These are phyloP conservation scores for Botia almorhae DNA, from an alignment of 2,797 vertebrate genomes.

Conservation along the genomic window DNA sequence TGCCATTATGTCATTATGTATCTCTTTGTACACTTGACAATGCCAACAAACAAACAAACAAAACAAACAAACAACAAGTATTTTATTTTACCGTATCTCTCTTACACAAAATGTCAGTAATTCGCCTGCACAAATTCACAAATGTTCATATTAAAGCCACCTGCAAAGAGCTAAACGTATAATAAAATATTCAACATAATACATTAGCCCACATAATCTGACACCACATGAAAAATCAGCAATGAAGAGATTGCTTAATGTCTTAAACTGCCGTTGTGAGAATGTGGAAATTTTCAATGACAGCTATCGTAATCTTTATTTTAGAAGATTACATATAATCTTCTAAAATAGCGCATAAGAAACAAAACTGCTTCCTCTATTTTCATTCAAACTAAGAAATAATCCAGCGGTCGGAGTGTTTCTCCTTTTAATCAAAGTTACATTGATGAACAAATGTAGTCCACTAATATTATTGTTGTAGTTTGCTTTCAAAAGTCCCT, in stretches of 20 bases:
- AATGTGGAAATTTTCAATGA: neutral
- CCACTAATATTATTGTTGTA: constrained; percentile 70
- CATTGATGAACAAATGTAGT: constrained; percentile 69
- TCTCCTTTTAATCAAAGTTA: constrained; percentile 73
- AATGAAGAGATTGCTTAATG: neutral
- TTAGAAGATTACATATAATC: neutral
- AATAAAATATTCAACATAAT: neutral
- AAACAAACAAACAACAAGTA: no score
- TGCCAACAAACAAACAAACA: no score
- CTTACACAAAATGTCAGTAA: neutral
- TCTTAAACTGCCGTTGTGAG: neutral
- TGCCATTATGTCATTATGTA: no score
- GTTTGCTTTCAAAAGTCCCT: constrained; percentile 67
- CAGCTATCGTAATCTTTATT: no score
- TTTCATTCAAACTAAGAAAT: constrained; percentile 63
- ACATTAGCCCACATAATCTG: neutral
- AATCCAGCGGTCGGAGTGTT: constrained; percentile 51
- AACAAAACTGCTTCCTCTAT: constrained; percentile 35
- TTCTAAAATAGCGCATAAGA: constrained; percentile 37
- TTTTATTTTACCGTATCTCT: no score
- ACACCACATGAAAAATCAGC: neutral
- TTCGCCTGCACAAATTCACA: neutral
- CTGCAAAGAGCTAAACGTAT: no score
- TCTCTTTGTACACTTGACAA: neutral
- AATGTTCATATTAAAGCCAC: neutral